These are phyloP conservation scores for Hydrolagus colliei DNA, from an alignment of 2,797 vertebrate species.

Conservation along the genomic window DNA sequence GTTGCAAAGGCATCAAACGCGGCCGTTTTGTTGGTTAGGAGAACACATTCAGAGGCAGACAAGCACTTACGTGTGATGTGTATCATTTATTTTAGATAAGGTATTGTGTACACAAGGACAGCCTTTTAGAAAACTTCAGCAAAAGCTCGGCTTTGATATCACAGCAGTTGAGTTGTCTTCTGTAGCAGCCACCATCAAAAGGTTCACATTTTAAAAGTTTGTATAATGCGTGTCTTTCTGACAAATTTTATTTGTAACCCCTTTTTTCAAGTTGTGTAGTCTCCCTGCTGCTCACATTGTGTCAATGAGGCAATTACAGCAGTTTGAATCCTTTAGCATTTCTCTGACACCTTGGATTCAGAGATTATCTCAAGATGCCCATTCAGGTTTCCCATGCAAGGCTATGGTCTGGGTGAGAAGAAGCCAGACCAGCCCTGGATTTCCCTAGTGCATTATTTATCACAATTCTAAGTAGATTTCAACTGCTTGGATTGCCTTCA, in stretches of 20 bases:
- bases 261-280: conserved; percentile 40
- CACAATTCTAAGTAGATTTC: conserved; percentile 62
- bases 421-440: conserved; percentile 39
- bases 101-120: conserved; percentile 17
- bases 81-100: conserved; percentile 16
- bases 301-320: conserved; percentile 51
- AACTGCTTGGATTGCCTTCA: conserved; percentile 57
- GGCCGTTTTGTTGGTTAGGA: neutral
- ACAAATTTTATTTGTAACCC: conserved; percentile 32
- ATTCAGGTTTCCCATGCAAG: conserved; percentile 54
- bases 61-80: neutral
- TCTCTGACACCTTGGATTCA: conserved; percentile 56
- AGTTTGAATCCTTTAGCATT: conserved; percentile 55
- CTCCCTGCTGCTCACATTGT: conserved; percentile 49
- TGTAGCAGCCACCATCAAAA: conserved; percentile 12
- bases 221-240: conserved; percentile 26
- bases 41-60: neutral
- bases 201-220: conserved; percentile 27
- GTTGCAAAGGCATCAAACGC: neutral
- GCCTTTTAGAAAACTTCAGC: conserved; percentile 26
- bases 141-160: conserved; percentile 21
- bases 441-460: conserved; percentile 46
- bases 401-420: conserved; percentile 50
- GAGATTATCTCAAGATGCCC: conserved; percentile 52
- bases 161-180: neutral